These are phyloP conservation scores for Bryconaethiops microstoma DNA, from an alignment of 2,797 vertebrate genomes.

Conservation along the genomic window DNA sequence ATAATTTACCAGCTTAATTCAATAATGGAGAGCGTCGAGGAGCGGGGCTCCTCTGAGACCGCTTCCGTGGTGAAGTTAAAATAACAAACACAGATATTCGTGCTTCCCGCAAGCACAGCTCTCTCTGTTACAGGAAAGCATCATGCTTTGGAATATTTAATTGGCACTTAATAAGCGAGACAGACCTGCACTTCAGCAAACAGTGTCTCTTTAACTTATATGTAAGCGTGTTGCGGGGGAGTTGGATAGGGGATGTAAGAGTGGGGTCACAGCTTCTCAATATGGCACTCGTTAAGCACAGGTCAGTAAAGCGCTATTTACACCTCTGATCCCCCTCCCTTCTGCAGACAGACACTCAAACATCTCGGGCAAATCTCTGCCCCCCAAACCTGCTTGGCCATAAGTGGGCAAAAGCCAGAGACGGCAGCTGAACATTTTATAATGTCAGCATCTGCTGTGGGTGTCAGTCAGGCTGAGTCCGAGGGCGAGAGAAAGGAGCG, in stretches of 20 bases:
- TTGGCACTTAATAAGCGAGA: background rate
- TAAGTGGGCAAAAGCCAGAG: conserved; percentile 94
- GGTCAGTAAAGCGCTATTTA: conserved; percentile 83
- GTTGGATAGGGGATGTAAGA: background rate
- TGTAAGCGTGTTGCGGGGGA: background rate
- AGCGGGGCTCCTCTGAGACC: conserved; percentile 26
- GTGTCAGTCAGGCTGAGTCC: conserved; percentile 85
- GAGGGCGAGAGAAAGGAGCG: conserved; percentile 19
- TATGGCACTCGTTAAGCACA: conserved; percentile 42
- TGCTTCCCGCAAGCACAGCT: conserved; percentile 12
- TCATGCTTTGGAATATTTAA: background rate
- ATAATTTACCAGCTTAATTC: conserved; percentile 44
- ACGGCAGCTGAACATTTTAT: conserved; percentile 92
- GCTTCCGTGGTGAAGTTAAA: conserved; percentile 10
- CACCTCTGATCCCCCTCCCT: conserved; percentile 70
- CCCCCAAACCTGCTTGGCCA: conserved; percentile 89
- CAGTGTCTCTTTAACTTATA: conserved; percentile 21
- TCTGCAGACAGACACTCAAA: conserved; percentile 57
- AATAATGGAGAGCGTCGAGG: conserved; percentile 20
- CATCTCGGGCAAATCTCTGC: conserved; percentile 76
- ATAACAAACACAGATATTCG: conserved; percentile 34
- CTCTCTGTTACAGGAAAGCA: background rate
- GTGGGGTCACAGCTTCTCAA: conserved; percentile 37
- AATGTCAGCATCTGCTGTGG: conserved; percentile 99
- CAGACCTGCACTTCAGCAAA: background rate